Percentiles rank a stretch among this genome's conserved stretches.
These are phyloP conservation scores for Elgaria multicarinata DNA, from an alignment of 2,113 vertebrate species.

Conservation along the genomic window DNA sequence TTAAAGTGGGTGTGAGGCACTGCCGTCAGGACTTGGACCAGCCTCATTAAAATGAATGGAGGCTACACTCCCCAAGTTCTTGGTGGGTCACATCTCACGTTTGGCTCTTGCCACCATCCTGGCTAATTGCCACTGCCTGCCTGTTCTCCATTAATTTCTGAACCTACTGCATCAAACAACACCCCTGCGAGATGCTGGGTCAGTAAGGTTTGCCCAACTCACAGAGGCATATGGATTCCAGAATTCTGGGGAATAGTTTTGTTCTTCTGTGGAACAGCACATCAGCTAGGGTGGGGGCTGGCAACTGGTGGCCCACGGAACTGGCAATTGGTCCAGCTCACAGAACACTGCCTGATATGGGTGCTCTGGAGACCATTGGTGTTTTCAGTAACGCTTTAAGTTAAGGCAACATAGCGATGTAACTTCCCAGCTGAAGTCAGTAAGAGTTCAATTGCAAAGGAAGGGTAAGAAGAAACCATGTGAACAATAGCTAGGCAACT, in stretches of 20 bases:
- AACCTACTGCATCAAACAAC: not conserved
- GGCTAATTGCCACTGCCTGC: not conserved
- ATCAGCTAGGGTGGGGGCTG: not conserved
- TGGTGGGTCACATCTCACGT: not conserved
- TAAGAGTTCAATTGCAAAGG: not conserved
- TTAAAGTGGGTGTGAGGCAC: not conserved
- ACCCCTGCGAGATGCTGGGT: not conserved
- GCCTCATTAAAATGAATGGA: not conserved
- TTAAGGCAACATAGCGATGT: not conserved
- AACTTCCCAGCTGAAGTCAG: not conserved
- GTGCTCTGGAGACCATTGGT: not conserved
- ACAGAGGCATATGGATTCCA: not conserved
- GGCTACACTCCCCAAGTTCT: too few relatives aligned
- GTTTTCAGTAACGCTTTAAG: not conserved
- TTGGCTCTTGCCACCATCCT: not conserved
- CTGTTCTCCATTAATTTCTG: not conserved
- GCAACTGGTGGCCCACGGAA: not conserved
- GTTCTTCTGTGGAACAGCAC: not conserved
- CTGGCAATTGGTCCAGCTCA: not conserved
- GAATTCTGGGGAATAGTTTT: not conserved
- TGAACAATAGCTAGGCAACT: not conserved
- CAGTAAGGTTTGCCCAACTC: not conserved
- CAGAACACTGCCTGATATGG: not conserved
- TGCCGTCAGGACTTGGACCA: too few relatives aligned
- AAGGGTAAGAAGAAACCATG: not conserved